Evolutionary conservation across 2,797 vertebrate genomes (phyloP).

Genomic region (Mycteria americana): DNA sequence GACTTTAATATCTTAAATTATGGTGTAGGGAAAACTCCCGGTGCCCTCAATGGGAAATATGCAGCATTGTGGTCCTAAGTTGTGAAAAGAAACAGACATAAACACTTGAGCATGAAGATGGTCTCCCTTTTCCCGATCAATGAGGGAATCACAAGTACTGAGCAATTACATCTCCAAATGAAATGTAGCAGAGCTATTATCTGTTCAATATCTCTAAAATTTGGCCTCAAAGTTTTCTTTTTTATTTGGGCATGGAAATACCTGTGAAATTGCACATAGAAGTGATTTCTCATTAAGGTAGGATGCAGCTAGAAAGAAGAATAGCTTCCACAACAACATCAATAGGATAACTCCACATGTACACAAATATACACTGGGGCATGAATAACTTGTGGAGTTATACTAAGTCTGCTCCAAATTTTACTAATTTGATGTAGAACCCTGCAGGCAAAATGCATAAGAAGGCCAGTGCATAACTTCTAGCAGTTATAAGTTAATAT

Average conservation of each 20-base stretch:
- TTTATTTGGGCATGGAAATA: neutral
- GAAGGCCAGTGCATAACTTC: neutral
- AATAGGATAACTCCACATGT: accelerated
- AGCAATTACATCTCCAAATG: neutral
- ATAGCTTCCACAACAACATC: neutral
- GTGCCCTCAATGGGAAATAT: neutral
- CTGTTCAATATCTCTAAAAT: neutral
- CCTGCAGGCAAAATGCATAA: neutral
- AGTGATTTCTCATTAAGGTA: neutral
- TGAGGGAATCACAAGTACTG: neutral
- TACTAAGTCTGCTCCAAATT: neutral
- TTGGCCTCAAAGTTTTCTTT: neutral
- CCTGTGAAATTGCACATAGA: neutral
- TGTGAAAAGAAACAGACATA: neutral
- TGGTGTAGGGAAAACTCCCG: neutral
- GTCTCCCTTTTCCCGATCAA: neutral
- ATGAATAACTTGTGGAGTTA: neutral
- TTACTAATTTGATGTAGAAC: neutral
- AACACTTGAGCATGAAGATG: neutral
- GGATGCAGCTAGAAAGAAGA: neutral
- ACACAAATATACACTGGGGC: neutral
- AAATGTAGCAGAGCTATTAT: neutral
- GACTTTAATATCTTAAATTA: neutral
- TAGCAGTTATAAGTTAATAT: neutral
- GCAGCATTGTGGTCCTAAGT: neutral